phyloP scores from a whole-genome alignment of 2,113 vertebrate species.

The Opisthocomus hoazin region DNA sequence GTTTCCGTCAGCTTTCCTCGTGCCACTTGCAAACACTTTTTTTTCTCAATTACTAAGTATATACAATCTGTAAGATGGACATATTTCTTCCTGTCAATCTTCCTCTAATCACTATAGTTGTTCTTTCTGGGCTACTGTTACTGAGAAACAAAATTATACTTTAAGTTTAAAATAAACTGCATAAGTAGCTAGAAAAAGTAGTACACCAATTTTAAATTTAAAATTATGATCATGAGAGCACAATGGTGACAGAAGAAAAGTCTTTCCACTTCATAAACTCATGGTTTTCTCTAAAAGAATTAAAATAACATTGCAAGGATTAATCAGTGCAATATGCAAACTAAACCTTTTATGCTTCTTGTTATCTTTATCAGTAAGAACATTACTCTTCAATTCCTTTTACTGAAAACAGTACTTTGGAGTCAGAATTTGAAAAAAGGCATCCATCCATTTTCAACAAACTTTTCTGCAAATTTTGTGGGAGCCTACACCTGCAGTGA shows the following conservation, averaged over 20 bases:
- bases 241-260: not conserved
- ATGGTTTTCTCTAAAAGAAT: not conserved
- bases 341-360: not conserved
- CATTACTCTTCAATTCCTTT: not conserved
- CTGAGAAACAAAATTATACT: not conserved
- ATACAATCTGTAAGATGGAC: not conserved
- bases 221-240: not conserved
- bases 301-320: not conserved
- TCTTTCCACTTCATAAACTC: not conserved
- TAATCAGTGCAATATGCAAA: not conserved
- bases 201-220: not conserved
- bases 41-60: not conserved
- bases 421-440: not conserved
- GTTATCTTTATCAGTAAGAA: not conserved
- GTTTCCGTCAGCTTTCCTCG: not conserved
- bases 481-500: not conserved
- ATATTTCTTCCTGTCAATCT: not conserved
- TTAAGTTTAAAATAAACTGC: not conserved
- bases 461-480: not conserved
- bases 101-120: not conserved
- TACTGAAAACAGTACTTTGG: not conserved
- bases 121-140: not conserved
- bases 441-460: not conserved
- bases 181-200: not conserved
- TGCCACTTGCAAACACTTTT: not conserved